A percentile compares a stretch with the other conserved stretches of the same genome.
Conservation (phyloP, 2,113 vertebrate genomes). For the Gopherus flavomarginatus region DNA sequence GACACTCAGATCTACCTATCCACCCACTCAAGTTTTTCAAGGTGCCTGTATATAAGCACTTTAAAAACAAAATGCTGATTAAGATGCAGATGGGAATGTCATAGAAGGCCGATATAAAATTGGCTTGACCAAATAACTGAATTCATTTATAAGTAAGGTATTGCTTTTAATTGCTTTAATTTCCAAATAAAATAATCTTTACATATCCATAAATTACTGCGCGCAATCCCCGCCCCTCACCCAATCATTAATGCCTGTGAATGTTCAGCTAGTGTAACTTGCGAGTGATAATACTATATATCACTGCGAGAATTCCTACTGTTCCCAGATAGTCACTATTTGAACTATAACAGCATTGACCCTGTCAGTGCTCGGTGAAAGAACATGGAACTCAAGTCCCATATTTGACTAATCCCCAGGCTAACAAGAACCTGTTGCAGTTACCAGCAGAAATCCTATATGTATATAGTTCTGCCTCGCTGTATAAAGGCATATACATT, state of each 20-base stretch:
- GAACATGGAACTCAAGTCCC: neutral
- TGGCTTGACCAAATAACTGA: constrained; percentile 29
- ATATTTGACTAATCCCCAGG: neutral
- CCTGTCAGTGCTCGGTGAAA: neutral
- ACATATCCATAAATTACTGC: constrained; percentile 42
- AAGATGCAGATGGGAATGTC: constrained; percentile 11
- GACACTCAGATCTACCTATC: neutral
- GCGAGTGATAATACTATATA: neutral
- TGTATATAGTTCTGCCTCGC: neutral
- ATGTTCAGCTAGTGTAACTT: neutral
- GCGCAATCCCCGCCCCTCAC: neutral
- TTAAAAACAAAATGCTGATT: neutral
- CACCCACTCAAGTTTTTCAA: neutral
- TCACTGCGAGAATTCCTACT: neutral
- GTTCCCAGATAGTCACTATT: neutral
- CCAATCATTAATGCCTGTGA: neutral
- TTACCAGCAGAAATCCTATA: neutral
- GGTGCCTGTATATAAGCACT: neutral
- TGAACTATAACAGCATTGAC: neutral
- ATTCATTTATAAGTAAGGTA: constrained; percentile 26
- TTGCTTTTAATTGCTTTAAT: constrained; percentile 58
- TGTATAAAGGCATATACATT: neutral
- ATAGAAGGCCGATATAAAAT: constrained; percentile 23
- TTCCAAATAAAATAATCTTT: constrained; percentile 43
- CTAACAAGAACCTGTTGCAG: neutral